Evolutionary conservation across 2,888 invertebrate species (phyloP), one percentile per base, ranked within the genome.

Genomic region (Callyntrura guangdongensis): DNA sequence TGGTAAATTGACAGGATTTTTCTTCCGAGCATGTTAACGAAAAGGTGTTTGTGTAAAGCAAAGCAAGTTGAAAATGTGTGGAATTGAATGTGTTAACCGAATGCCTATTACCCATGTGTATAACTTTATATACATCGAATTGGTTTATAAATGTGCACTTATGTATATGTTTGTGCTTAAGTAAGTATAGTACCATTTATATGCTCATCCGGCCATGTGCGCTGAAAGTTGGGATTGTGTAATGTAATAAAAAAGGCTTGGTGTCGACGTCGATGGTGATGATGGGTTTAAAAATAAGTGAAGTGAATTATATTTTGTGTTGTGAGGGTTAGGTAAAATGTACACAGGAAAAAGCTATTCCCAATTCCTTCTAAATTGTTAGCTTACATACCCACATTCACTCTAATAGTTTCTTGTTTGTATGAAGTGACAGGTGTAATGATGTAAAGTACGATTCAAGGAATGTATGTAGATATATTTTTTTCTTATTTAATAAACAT

Each of bases 1-100:
- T 83, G 87, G 91, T 93, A 93, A 93, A 93, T 93, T 93, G 93
- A 93, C 93, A 93, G 93, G 88, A 91, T 92, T 93, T 93, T 83
- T n/a, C n/a, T 67, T 47, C 8, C 2, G 82, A 82, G 22, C 25
- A 36, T 27, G 53, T 22, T 77, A 6, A 61, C 4, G 27, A 11
- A 56, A 82, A 25, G 59, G 81, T 81, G 59, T 27, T 27, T 47
- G 27, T 3, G 67, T 59, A 14, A 17, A n/a, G 27, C n/a, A n/a
- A n/a, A n/a, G n/a, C n/a, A n/a, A n/a, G n/a, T n/a, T n/a, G n/a
- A n/a, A n/a, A n/a, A n/a, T n/a, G n/a, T n/a, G n/a, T n/a, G n/a
- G n/a, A n/a, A n/a, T n/a, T n/a, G n/a, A n/a, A n/a, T n/a, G n/a
- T n/a, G n/a, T n/a, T n/a, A n/a, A n/a, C n/a, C n/a, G n/a, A n/a